These are phyloP conservation scores for Drosophila parabipectinata DNA, from an alignment of 1,140 invertebrate genomes.

Conservation along the genomic window DNA sequence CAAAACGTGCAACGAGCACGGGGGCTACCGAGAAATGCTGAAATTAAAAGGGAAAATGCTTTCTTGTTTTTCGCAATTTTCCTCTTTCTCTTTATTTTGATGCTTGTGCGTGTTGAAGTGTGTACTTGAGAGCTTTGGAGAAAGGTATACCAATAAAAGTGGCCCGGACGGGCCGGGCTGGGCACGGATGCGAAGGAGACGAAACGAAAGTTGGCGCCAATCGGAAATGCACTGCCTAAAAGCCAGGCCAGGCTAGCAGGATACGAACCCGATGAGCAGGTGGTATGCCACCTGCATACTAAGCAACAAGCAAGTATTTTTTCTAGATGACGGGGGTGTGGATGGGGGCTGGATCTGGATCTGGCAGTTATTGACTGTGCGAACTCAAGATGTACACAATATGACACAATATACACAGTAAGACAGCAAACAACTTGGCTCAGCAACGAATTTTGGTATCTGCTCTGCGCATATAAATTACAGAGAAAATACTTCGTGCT, in stretches of 20 bases:
- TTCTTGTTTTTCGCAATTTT: constrained; percentile 43
- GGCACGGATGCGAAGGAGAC: constrained; percentile 20
- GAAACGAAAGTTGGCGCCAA: constrained; percentile 43
- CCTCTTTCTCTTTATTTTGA: constrained; percentile 17
- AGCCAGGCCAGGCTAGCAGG: constrained; percentile 8
- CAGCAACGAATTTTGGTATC: constrained; percentile 41
- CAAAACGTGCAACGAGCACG: constrained; percentile 11
- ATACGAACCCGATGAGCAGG: constrained; percentile 25
- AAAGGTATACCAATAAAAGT: constrained; percentile 54
- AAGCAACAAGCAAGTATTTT: constrained; percentile 59
- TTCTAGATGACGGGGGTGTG: neutral
- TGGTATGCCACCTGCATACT: constrained; percentile 62
- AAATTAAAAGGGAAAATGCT: constrained; percentile 75
- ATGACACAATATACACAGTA: no score
- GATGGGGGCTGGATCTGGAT: neutral
- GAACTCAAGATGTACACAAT: constrained; percentile 55
- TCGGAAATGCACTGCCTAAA: constrained; percentile 64
- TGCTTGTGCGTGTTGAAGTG: constrained; percentile 63
- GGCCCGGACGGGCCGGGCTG: neutral
- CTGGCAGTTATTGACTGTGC: constrained; percentile 67
- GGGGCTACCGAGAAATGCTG: constrained; percentile 54
- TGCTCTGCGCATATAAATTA: constrained; percentile 58
- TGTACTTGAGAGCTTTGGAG: constrained; percentile 43
- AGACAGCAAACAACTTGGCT: constrained; percentile 25
- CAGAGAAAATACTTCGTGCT: constrained; percentile 34